These are phyloP conservation scores for Stenurella melanura DNA, from an alignment of 2,888 invertebrate genomes.

Conservation along the genomic window DNA sequence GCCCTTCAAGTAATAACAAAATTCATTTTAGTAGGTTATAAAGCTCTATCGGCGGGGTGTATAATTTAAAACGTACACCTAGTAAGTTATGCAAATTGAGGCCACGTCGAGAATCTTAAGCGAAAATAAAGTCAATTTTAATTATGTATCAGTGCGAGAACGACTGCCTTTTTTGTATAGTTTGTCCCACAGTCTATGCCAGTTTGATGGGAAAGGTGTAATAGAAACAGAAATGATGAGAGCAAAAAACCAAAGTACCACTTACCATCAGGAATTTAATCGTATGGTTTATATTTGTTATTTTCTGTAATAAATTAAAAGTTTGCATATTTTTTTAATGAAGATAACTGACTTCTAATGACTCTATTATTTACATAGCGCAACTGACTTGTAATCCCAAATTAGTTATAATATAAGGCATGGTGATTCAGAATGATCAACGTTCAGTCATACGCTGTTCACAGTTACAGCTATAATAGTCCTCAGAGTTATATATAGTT, in stretches of 20 bases:
- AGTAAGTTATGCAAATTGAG: conserved; percentile 58
- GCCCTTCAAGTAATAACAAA: conserved; percentile 44
- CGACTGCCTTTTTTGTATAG: conserved; percentile 9
- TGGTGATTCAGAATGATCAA: no score
- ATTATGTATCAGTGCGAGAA: conserved; percentile 59
- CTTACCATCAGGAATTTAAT: not conserved
- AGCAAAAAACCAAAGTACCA: not conserved
- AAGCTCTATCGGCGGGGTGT: conserved; percentile 54
- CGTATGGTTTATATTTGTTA: not conserved
- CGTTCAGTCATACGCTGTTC: no score
- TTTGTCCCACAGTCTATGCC: not conserved
- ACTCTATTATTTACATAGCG: no score
- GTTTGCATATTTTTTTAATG: no score
- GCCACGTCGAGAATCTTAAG: conserved; percentile 63
- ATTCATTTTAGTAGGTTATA: conserved; percentile 52
- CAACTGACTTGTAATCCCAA: no score
- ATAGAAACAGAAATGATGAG: not conserved
- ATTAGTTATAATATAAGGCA: no score
- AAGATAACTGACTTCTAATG: no score
- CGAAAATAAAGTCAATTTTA: conserved; percentile 67
- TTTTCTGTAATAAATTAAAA: no score
- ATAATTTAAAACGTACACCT: conserved; percentile 51
- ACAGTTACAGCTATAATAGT: no score
- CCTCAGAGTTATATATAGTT: no score
- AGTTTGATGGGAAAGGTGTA: not conserved